Evolutionary conservation across 2,888 invertebrate species (phyloP), one percentile per base, ranked within the genome.

Genomic region (Seladonia tumulorum): DNA sequence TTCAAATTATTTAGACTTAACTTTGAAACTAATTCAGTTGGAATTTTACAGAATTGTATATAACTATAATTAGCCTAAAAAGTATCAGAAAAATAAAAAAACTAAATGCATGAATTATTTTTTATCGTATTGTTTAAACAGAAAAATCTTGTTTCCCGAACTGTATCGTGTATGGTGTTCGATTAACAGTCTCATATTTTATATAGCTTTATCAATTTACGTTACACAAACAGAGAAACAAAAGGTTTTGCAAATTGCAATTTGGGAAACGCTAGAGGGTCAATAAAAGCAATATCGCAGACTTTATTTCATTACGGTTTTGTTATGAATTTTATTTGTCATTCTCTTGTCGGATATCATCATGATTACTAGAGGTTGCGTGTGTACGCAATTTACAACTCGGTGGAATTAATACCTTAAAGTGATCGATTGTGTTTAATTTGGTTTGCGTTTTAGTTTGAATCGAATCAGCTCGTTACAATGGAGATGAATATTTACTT

Each of bases 391-490:
- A 63, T 63, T 63, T 29, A 63, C 63, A 63, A 63, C 29, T 29
- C 29, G 29, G 29, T 16, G 29, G 29, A 29, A 29, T 63, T 63
- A 63, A 63, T 63, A 63, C 29, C 63, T 7, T 63, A 29, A 63
- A 16, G 63, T 63, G 25, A 63, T 63, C 29, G 63, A 29, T 29
- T 25, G 29, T 29, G 16, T 29, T 63, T 63, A 63, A 63, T 63
- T 63, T 16, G 29, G 63, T 29, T 63, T 63, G 63, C 63, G 25
- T 25, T 14, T 63, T 63, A 63, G 29, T 63, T 25, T 16, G 29
- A 63, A 63, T 63, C 63, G 63, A 29, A 29, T 29, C 63, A 16
- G 63, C 63, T 63, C 63, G 29, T 63, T 63, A 29, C 63, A 63
- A 63, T 63, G 63, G 63, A 16, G 16, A 63, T 63, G 29, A 29